Conservation (phyloP, 2,888 invertebrate species). For the Iselma pallidipennis region DNA sequence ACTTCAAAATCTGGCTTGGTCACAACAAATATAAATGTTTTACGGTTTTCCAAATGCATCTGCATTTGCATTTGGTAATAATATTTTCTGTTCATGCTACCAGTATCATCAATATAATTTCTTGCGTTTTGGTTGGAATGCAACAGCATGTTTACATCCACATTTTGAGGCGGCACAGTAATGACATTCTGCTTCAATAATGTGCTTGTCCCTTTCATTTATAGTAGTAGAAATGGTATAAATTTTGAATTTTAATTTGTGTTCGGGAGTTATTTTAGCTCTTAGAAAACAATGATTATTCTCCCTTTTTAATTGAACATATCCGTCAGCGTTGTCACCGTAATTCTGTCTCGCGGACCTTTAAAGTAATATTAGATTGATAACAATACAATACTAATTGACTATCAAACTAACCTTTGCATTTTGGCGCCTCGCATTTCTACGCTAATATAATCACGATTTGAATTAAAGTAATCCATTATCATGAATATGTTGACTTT, state of each 20-base stretch:
- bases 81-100: not conserved
- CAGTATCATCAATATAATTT: not conserved
- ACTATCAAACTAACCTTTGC: not conserved
- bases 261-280: conserved; percentile 26
- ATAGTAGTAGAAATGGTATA: conserved; percentile 5
- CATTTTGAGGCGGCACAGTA: not conserved
- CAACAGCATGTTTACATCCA: conserved; percentile 6
- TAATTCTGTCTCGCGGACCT: conserved; percentile 10
- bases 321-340: conserved; percentile 28
- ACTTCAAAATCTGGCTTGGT: not conserved
- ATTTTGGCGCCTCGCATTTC: not conserved
- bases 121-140: not conserved
- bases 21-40: not conserved
- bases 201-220: conserved; percentile 1
- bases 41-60: conserved; percentile 5
- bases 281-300: conserved; percentile 16
- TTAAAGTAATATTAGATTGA: not conserved
- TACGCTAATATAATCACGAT: not conserved
- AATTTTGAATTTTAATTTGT: conserved; percentile 11
- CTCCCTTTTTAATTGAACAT: conserved; percentile 21
- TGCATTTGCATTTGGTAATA: conserved; percentile 11
- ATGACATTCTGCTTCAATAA: not conserved
- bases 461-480: not conserved
- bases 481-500: not conserved
- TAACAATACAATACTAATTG: not conserved